phyloP scores from a whole-genome alignment of 1,140 invertebrate genomes.

The Zaprionus ornatus region DNA sequence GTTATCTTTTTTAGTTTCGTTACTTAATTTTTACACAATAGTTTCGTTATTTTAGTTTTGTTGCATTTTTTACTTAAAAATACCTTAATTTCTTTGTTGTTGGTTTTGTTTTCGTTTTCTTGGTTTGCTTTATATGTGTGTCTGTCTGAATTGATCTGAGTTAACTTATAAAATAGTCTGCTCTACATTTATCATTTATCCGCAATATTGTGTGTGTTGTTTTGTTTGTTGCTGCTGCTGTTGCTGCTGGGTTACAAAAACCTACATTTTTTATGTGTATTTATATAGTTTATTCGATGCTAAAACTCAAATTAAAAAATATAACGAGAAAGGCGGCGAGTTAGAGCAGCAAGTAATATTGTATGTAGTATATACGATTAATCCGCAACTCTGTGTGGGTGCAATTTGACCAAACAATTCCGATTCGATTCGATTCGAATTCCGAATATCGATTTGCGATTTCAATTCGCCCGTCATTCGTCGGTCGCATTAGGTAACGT shows the following conservation, averaged over 20 bases:
- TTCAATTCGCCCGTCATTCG: not conserved
- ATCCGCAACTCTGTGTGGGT: slow-evolving; percentile 18
- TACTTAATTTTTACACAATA: slow-evolving; percentile 61
- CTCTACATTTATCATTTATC: slow-evolving; percentile 29
- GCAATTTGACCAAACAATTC: not conserved
- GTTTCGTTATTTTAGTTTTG: slow-evolving; percentile 4
- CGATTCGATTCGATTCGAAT: not conserved
- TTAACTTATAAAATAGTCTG: slow-evolving; percentile 38
- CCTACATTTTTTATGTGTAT: slow-evolving; percentile 54
- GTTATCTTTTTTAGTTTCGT: slow-evolving; percentile 19
- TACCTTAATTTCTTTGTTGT: slow-evolving; percentile 34
- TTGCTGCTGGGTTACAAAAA: slow-evolving; percentile 34
- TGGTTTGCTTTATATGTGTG: slow-evolving; percentile 22
- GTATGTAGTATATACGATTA: slow-evolving; percentile 7
- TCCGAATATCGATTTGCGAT: not conserved
- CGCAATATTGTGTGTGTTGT: slow-evolving; percentile 21
- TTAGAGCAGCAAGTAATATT: slow-evolving; percentile 61
- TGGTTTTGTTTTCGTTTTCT: slow-evolving; percentile 17
- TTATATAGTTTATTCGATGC: slow-evolving; percentile 76
- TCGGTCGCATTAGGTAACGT: slow-evolving; percentile 34
- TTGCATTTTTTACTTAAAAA: slow-evolving; percentile 64
- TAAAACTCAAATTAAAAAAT: slow-evolving; percentile 68
- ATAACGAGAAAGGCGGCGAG: slow-evolving; percentile 65
- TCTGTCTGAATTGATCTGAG: slow-evolving; percentile 22
- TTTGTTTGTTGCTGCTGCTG: not conserved